Evolutionary conservation across 2,888 invertebrate species (phyloP).

Genomic region (Colletes collaris): DNA sequence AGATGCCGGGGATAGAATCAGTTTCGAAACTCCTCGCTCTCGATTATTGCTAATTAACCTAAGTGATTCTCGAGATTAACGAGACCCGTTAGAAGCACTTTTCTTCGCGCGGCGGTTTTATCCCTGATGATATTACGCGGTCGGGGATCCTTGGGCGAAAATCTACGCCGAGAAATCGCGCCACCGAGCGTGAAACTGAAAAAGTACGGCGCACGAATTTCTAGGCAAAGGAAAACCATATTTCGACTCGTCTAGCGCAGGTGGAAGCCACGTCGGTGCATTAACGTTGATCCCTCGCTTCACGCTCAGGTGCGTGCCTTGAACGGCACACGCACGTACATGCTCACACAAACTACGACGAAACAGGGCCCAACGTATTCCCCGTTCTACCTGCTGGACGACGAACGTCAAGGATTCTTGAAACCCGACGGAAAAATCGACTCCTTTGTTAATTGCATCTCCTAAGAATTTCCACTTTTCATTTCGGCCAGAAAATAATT

Average conservation of each 20-base stretch:
- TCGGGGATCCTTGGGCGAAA: conserved; percentile 4
- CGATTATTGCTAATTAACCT: conserved; percentile 32
- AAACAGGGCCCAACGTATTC: conserved; percentile 32
- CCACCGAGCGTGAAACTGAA: conserved; percentile 28
- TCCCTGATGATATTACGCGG: conserved; percentile 11
- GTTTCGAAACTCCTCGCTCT: conserved; percentile 17
- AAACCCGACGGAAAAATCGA: no score
- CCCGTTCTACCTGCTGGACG: conserved; percentile 31
- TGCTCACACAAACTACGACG: conserved; percentile 30
- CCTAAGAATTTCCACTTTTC: no score
- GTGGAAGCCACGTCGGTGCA: conserved; percentile 69
- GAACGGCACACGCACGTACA: conserved; percentile 59
- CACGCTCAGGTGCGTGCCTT: conserved; percentile 76
- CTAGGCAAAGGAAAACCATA: conserved; percentile 39
- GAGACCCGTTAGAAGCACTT: neutral
- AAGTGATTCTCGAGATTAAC: conserved; percentile 27
- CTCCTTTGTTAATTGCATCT: no score
- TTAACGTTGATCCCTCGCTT: conserved; percentile 67
- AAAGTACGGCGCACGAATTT: conserved; percentile 35
- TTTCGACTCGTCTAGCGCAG: conserved; percentile 58
- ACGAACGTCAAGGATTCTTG: conserved; percentile 1
- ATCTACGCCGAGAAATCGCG: conserved; percentile 25
- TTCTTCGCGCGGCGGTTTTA: neutral
- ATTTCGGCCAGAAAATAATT: no score
- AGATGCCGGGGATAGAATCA: neutral